phyloP scores from a whole-genome alignment of 2,888 invertebrate genomes.

The Pseudococcus longispinus region DNA sequence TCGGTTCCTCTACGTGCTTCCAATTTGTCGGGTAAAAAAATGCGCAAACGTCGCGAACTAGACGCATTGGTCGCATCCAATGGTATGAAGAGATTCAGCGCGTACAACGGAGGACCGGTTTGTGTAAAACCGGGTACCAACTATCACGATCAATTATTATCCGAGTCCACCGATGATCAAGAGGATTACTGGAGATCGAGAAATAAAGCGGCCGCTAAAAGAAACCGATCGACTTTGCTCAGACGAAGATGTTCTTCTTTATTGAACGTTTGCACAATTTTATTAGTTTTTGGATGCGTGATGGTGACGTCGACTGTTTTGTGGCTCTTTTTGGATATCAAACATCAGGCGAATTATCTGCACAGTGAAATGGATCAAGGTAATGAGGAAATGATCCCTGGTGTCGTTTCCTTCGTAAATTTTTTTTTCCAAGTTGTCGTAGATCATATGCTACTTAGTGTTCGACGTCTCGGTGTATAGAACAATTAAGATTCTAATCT shows the following conservation, averaged over 20 bases:
- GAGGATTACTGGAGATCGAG: slow-evolving; percentile 64
- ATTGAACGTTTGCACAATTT: slow-evolving; percentile 69
- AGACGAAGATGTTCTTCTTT: slow-evolving; percentile 63
- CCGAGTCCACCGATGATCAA: slow-evolving; percentile 70
- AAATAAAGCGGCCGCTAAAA: slow-evolving; percentile 45
- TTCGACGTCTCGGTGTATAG: neutral
- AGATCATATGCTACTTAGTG: neutral
- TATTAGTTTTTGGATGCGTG: slow-evolving; percentile 70
- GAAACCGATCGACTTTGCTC: slow-evolving; percentile 62
- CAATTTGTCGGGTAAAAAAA: slow-evolving; percentile 69
- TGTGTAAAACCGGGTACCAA: slow-evolving; percentile 59
- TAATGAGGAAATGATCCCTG: slow-evolving; percentile 61
- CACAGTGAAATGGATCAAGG: slow-evolving; percentile 74
- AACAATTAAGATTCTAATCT: neutral
- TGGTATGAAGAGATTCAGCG: slow-evolving; percentile 56
- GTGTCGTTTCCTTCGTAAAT: neutral
- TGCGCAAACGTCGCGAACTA: slow-evolving; percentile 78
- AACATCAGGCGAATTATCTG: slow-evolving; percentile 71
- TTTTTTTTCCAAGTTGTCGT: neutral
- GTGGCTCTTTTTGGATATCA: slow-evolving; percentile 74
- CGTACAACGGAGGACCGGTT: slow-evolving; percentile 60
- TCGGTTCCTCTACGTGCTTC: slow-evolving; percentile 27
- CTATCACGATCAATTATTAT: slow-evolving; percentile 69
- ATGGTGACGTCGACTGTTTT: slow-evolving; percentile 72
- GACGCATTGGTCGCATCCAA: slow-evolving; percentile 71